Conservation (phyloP, 2,797 vertebrate genomes). For the Chrosomus eos region DNA sequence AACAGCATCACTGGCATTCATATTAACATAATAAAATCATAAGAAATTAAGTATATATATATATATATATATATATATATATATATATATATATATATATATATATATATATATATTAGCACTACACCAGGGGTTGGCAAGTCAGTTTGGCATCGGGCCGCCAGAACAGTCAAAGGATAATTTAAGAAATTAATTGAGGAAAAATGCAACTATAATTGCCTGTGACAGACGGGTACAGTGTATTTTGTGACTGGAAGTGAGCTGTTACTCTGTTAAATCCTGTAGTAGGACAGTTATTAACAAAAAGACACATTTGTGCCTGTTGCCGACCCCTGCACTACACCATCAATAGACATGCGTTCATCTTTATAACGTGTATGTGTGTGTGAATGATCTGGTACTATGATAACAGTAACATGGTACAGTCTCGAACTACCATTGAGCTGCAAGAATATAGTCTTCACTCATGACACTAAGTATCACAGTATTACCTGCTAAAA, state of each 20-base stretch:
- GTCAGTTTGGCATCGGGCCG: too few species aligned
- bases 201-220: too few species aligned
- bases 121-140: background rate
- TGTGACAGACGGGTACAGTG: too few species aligned
- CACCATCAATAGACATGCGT: background rate
- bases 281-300: too few species aligned
- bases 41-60: background rate
- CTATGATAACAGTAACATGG: background rate
- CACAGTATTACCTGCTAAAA: background rate
- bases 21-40: background rate
- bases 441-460: background rate
- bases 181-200: too few species aligned
- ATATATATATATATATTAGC: too few species aligned
- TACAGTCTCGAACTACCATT: background rate
- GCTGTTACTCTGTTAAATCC: too few species aligned
- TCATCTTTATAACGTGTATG: background rate
- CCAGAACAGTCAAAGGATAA: too few species aligned
- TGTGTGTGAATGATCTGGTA: background rate
- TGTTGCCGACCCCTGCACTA: background rate
- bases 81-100: too few species aligned
- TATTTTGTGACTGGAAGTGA: too few species aligned
- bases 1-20: conserved; percentile 55
- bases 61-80: too few species aligned
- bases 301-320: too few species aligned
- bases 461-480: background rate